phyloP scores from a whole-genome alignment of 2,888 invertebrate genomes.

The Ectobius pallidus region DNA sequence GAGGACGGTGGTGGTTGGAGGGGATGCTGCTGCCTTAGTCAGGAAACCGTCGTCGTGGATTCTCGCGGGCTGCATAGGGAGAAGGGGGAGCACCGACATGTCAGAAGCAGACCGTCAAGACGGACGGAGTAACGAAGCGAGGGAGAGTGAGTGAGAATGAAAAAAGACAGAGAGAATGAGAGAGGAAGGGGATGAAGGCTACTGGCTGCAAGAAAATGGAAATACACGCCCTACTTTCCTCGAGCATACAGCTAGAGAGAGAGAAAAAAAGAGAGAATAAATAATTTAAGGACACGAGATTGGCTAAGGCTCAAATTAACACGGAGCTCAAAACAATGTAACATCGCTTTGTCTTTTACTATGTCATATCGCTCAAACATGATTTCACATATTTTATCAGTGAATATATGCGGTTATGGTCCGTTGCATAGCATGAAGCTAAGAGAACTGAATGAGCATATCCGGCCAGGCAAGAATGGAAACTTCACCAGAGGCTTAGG shows the following conservation, averaged over 20 bases:
- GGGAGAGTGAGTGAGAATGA: background rate
- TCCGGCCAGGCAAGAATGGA: too few relatives aligned
- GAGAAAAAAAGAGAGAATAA: background rate
- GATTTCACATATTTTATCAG: too few relatives aligned
- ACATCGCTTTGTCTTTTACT: too few relatives aligned
- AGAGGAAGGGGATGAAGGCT: slow-evolving; percentile 16
- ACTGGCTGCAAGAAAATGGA: slow-evolving; percentile 18
- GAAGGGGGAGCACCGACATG: slow-evolving; percentile 4
- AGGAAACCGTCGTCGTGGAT: slow-evolving; percentile 27
- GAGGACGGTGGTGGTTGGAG: background rate
- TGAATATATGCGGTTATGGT: too few relatives aligned
- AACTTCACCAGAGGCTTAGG: too few relatives aligned
- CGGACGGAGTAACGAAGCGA: background rate
- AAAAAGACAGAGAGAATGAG: background rate
- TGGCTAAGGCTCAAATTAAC: too few relatives aligned
- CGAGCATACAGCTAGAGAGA: background rate
- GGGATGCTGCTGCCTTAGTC: slow-evolving; percentile 2
- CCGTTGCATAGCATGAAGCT: too few relatives aligned
- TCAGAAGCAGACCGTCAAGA: slow-evolving; percentile 21
- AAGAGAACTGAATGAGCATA: too few relatives aligned
- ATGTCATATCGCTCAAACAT: too few relatives aligned
- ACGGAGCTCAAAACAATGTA: too few relatives aligned
- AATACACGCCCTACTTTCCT: slow-evolving; percentile 12
- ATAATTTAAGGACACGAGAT: background rate
- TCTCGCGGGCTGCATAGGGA: slow-evolving; percentile 23